phyloP scores from a whole-genome alignment of 2,888 invertebrate species.

The Gymnoscelis rufifasciata region DNA sequence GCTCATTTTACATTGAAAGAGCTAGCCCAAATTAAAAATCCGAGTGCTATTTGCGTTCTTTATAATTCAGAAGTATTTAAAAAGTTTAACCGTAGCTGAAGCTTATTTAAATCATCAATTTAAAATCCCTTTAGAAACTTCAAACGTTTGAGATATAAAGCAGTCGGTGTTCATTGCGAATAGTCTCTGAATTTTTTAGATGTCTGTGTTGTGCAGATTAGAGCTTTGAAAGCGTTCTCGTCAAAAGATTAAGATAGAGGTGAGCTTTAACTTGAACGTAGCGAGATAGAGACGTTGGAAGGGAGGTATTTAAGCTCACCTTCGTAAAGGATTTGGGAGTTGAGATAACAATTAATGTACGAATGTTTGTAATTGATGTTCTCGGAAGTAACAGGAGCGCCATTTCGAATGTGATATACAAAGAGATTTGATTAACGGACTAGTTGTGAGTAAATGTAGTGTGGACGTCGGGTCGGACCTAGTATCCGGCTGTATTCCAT shows the following conservation, averaged over 20 bases:
- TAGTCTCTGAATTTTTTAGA: constrained; percentile 6
- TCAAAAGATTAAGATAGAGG: constrained; percentile 9
- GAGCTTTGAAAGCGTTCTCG: constrained; percentile 7
- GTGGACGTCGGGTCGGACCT: not conserved
- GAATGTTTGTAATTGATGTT: constrained; percentile 33
- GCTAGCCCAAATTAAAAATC: not conserved
- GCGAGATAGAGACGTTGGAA: constrained; percentile 19
- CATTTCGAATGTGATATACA: constrained; percentile 31
- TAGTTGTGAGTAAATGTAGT: constrained; percentile 15
- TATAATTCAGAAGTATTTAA: constrained; percentile 7
- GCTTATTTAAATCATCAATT: constrained; percentile 10
- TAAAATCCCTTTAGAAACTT: constrained; percentile 1
- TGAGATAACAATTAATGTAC: constrained; percentile 40
- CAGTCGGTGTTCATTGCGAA: constrained; percentile 4
- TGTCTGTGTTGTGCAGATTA: constrained; percentile 4
- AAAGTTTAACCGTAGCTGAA: constrained; percentile 2
- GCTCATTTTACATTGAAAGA: not conserved
- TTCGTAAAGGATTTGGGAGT: constrained; percentile 34
- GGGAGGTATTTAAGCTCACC: constrained; percentile 33
- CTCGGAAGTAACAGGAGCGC: constrained; percentile 35
- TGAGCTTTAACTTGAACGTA: constrained; percentile 10
- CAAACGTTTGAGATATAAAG: constrained; percentile 2
- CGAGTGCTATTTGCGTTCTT: constrained; percentile 4
- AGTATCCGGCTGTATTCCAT: constrained; percentile 1
- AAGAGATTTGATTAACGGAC: constrained; percentile 38